These are phyloP conservation scores for Polyergus mexicanus DNA, from an alignment of 1,140 invertebrate species.

Conservation along the genomic window DNA sequence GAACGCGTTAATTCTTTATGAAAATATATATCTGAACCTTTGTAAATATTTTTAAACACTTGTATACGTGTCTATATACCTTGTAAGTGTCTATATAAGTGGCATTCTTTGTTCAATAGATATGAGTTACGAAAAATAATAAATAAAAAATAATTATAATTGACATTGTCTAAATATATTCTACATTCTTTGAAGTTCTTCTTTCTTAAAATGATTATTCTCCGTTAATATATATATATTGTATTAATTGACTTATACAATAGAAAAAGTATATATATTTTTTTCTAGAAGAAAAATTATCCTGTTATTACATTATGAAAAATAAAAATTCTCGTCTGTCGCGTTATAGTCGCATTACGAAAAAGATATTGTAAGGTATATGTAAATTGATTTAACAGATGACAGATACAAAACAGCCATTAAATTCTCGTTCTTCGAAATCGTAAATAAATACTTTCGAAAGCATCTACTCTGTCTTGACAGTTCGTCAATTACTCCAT, in stretches of 20 bases:
- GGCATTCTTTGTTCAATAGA: constrained; percentile 70
- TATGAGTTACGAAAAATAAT: constrained; percentile 31
- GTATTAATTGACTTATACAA: background rate
- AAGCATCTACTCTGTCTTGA: too few species aligned
- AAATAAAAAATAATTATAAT: constrained; percentile 46
- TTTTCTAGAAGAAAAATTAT: background rate
- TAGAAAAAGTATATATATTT: background rate
- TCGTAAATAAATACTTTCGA: background rate
- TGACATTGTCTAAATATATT: background rate
- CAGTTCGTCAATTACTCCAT: too few species aligned
- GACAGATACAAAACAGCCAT: too few species aligned
- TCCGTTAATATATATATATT: background rate
- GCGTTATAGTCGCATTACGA: background rate
- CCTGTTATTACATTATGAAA: background rate
- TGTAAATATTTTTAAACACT: constrained; percentile 73
- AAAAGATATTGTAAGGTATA: too few species aligned
- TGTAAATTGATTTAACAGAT: too few species aligned
- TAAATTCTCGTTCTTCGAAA: background rate
- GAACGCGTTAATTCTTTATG: constrained; percentile 30
- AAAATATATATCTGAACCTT: constrained; percentile 52
- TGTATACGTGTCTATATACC: constrained; percentile 72
- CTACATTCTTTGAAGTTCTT: background rate
- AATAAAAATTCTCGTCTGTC: too few species aligned
- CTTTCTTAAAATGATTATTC: background rate
- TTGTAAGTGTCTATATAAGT: constrained; percentile 68